Percentiles rank a stretch among this genome's conserved stretches.
Conservation (phyloP, 1,140 invertebrate species). For the Brachionus calyciflorus region DNA sequence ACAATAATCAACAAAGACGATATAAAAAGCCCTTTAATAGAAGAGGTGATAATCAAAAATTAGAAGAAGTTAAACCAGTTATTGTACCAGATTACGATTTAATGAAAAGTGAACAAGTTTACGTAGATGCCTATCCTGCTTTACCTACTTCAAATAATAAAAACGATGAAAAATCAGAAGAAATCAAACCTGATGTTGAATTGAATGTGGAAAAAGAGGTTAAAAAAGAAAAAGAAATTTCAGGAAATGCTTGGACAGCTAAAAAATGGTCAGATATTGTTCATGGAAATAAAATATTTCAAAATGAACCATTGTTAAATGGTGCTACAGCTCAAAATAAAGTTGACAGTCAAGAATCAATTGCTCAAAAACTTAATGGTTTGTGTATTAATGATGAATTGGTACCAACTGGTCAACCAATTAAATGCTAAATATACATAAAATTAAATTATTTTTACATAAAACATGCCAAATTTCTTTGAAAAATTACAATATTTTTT, state of each 20-base stretch:
- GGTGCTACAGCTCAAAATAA: neutral
- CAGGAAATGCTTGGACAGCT: neutral
- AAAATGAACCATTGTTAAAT: neutral
- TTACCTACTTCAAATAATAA: too few relatives aligned
- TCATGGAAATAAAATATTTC: neutral
- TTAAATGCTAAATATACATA: too few relatives aligned
- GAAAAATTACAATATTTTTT: too few relatives aligned
- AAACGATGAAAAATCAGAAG: too few relatives aligned
- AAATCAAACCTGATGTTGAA: neutral
- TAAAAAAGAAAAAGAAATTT: neutral
- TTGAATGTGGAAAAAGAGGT: neutral
- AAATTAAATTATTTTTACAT: too few relatives aligned
- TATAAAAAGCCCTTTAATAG: slow-evolving; percentile 5
- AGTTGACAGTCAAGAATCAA: neutral
- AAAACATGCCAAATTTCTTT: too few relatives aligned
- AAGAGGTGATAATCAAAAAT: neutral
- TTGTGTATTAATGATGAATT: too few relatives aligned
- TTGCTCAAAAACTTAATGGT: too few relatives aligned
- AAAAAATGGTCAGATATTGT: slow-evolving; percentile 39
- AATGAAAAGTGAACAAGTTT: slow-evolving; percentile 12
- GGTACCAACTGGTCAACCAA: too few relatives aligned
- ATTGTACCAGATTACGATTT: neutral
- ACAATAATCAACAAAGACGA: neutral
- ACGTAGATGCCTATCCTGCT: slow-evolving; percentile 6
- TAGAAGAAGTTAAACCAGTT: neutral